Evolutionary conservation across 2,113 vertebrate genomes (phyloP), one percentile per base, ranked within the genome.

Genomic region (Colistium nudipinnis): DNA sequence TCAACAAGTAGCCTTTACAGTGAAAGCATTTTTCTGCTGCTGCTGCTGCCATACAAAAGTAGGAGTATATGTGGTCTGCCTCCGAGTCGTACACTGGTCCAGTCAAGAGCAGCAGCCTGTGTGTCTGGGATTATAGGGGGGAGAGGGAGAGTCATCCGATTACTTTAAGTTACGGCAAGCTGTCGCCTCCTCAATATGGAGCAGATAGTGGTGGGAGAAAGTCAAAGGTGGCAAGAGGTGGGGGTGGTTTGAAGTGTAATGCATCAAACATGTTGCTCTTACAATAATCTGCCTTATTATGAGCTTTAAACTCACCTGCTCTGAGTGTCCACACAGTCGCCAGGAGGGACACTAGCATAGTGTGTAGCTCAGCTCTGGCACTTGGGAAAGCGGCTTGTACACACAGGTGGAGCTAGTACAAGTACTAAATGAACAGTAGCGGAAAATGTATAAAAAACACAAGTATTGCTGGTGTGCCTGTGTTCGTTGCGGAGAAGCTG

Each of bases 121-220:
- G 41, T 52, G 82, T 81, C 78, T 80, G 20, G 87, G 90, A 90
- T 91, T 91, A 91, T 62, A 24, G 62, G 59, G 57, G 41, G n/a
- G 10, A 24, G 65, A 68, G 57, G 56, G 83, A 81, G 86, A 88
- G 84, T 89, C 83, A 91, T 91, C 90, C 90, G 80, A 91, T 91
- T 91, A 91, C 72, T 67, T 74, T 72, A 70, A 87, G 78, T 84
- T 83, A 87, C 25, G 24, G 56, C 90, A 90, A 90, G 85, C 90
- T 90, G 90, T 90, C 52, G 48, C 80, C 74, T 76, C 39, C 33
- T 71, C 64, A 53, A 36, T 1, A 30, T 56, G 55, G 68, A 51
- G 57, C 72, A 82, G 56, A 66, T 60, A 62, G 70, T 55, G 20
- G 63, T 47, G 49, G 74, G 79, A 74, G 81, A 84, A 84, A 89